Conservation (phyloP, 2,888 invertebrate species). For the Perizoma affinitatum region DNA sequence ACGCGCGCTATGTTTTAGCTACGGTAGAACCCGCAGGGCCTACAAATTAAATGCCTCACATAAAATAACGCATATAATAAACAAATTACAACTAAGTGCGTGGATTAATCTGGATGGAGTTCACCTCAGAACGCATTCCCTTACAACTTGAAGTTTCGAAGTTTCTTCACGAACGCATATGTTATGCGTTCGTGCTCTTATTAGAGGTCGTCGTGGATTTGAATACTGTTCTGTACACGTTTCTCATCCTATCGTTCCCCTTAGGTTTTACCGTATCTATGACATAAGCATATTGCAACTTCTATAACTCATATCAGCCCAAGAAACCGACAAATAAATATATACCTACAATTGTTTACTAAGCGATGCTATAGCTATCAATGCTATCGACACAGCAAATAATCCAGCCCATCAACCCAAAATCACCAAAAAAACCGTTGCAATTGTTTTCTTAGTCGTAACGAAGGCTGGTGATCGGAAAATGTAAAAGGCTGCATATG, state of each 20-base stretch:
- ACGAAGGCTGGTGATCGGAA: conserved; percentile 77
- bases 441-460: conserved; percentile 44
- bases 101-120: no score
- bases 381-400: conserved; percentile 2
- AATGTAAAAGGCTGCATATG: conserved; percentile 60
- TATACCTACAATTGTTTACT: no score
- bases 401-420: conserved; percentile 7
- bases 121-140: no score
- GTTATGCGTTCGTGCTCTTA: conserved; percentile 4
- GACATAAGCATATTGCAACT: neutral
- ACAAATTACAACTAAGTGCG: no score
- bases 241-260: neutral
- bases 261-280: neutral
- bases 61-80: no score
- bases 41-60: no score
- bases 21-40: no score
- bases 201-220: conserved; percentile 2
- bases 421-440: conserved; percentile 18
- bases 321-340: no score
- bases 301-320: neutral
- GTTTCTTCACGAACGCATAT: neutral
- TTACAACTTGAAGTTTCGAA: no score
- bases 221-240: neutral
- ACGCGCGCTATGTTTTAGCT: neutral
- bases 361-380: neutral